Evolutionary conservation across 2,888 invertebrate species (phyloP).

Genomic region (Ischnus inquisitorius): DNA sequence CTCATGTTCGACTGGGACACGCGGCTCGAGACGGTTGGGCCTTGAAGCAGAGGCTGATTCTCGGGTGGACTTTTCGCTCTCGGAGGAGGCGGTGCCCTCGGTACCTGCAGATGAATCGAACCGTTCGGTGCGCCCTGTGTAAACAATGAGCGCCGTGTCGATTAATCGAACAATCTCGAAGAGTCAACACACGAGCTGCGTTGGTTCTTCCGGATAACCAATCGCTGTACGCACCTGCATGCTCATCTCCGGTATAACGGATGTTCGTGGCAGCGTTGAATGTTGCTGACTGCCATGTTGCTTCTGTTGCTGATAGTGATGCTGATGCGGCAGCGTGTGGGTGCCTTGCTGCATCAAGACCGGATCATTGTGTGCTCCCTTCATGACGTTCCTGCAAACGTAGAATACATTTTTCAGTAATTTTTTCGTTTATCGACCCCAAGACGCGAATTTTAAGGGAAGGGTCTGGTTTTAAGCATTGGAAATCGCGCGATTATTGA

Average conservation of each 20-base stretch:
- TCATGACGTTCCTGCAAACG: slow-evolving; percentile 86
- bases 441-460: too few species aligned
- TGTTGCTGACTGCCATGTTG: slow-evolving; percentile 86
- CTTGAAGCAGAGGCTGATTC: slow-evolving; percentile 86
- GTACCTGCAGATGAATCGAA: slow-evolving; percentile 87
- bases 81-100: slow-evolving; percentile 87
- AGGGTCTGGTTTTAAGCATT: too few species aligned
- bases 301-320: slow-evolving; percentile 82
- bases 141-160: slow-evolving; percentile 53
- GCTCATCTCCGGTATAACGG: slow-evolving; percentile 87
- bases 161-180: slow-evolving; percentile 71
- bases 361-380: slow-evolving; percentile 88
- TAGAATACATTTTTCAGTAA: neutral
- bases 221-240: slow-evolving; percentile 85
- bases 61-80: slow-evolving; percentile 87
- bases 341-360: slow-evolving; percentile 79
- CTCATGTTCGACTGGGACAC: slow-evolving; percentile 94
- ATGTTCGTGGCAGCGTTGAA: slow-evolving; percentile 85
- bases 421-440: too few species aligned
- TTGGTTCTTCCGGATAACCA: slow-evolving; percentile 66
- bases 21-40: slow-evolving; percentile 87
- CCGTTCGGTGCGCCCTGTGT: slow-evolving; percentile 83
- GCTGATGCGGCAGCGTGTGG: slow-evolving; percentile 85
- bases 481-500: too few species aligned
- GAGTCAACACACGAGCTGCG: slow-evolving; percentile 76